Percentiles rank a stretch among this genome's conserved stretches.
Evolutionary conservation across 1,140 invertebrate species (phyloP).

Genomic region (Drosophila azteca): DNA sequence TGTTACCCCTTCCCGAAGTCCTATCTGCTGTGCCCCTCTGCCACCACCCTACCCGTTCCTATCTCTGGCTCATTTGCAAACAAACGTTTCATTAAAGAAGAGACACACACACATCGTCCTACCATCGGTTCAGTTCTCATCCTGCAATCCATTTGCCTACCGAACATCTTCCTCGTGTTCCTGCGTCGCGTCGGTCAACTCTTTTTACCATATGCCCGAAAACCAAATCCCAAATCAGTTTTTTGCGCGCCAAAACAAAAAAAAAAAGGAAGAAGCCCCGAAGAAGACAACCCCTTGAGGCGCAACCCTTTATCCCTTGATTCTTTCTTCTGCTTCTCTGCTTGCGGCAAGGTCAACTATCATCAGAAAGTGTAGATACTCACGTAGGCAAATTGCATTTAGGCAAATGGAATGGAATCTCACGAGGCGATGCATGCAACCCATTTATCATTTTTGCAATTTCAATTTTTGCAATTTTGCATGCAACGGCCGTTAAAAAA

Average conservation of each 20-base stretch:
- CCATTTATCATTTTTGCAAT: slow-evolving; percentile 75
- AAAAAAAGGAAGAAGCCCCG: slow-evolving; percentile 48
- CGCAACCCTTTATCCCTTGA: slow-evolving; percentile 38
- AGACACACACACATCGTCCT: slow-evolving; percentile 28
- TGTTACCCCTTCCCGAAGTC: background rate
- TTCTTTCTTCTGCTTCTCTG: slow-evolving; percentile 10
- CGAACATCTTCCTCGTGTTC: background rate
- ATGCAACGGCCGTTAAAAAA: slow-evolving; percentile 68
- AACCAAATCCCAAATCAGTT: slow-evolving; percentile 30
- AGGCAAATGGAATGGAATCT: slow-evolving; percentile 53
- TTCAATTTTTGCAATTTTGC: slow-evolving; percentile 70
- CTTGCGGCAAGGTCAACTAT: slow-evolving; percentile 63
- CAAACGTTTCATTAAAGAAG: slow-evolving; percentile 63
- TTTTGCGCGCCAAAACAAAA: slow-evolving; percentile 71
- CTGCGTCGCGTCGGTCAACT: slow-evolving; percentile 61
- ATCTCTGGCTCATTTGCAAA: slow-evolving; percentile 50
- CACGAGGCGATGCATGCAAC: slow-evolving; percentile 48
- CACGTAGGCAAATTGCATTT: slow-evolving; percentile 64
- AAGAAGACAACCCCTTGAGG: slow-evolving; percentile 34
- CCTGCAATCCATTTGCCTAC: slow-evolving; percentile 39
- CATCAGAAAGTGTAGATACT: slow-evolving; percentile 27
- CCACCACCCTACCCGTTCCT: slow-evolving; percentile 7
- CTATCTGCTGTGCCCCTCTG: background rate
- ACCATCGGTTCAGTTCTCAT: slow-evolving; percentile 31
- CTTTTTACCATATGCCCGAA: slow-evolving; percentile 72